Conservation (phyloP, 2,888 invertebrate genomes). For the Dryobotodes eremita region DNA sequence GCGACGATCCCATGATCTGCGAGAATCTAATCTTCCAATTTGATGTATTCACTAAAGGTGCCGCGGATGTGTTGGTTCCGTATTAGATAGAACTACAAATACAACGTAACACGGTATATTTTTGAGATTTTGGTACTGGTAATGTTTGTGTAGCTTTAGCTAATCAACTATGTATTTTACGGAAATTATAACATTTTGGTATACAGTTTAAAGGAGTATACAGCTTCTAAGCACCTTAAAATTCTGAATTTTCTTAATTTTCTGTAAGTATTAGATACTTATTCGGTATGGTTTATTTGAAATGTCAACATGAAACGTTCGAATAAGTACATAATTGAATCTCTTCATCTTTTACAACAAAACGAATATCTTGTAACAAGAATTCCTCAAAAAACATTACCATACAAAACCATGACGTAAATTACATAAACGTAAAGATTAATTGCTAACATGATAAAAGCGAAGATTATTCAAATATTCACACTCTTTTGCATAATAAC, state of each 20-base stretch:
- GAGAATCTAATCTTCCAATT: constrained; percentile 44
- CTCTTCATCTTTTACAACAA: background rate
- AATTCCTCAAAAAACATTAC: constrained; percentile 1
- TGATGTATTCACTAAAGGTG: constrained; percentile 24
- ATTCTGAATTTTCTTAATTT: background rate
- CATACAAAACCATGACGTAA: constrained; percentile 4
- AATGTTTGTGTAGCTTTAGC: too few species aligned
- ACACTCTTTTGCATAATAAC: constrained; percentile 38
- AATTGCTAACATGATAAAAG: constrained; percentile 51
- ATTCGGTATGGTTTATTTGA: background rate
- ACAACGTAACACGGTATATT: background rate
- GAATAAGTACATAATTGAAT: background rate
- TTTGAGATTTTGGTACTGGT: background rate
- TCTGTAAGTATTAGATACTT: background rate
- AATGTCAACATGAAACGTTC: background rate
- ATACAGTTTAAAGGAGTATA: background rate
- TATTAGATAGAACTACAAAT: constrained; percentile 9
- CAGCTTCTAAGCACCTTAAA: background rate
- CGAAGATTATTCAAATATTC: constrained; percentile 48
- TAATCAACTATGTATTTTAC: background rate
- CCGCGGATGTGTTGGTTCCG: constrained; percentile 17
- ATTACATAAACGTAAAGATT: constrained; percentile 40
- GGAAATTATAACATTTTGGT: background rate
- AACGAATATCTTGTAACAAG: background rate
- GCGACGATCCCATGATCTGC: constrained; percentile 13